Conservation (phyloP, 2,113 vertebrate genomes). For the Dasyurus viverrinus region DNA sequence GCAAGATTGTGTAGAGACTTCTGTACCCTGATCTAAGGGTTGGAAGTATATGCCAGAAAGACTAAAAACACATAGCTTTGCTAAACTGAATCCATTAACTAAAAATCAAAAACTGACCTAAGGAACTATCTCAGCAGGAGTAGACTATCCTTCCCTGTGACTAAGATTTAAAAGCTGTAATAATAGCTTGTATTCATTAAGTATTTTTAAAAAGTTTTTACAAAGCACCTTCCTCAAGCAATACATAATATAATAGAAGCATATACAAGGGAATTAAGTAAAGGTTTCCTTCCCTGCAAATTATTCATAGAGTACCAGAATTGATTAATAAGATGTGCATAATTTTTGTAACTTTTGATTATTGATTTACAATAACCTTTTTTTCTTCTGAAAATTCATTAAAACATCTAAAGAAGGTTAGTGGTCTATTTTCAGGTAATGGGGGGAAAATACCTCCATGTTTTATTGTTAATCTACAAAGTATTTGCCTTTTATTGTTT, state of each 20-base stretch:
- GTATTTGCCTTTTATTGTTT: background rate
- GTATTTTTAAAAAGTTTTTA: background rate
- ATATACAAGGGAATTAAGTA: background rate
- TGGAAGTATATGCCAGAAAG: background rate
- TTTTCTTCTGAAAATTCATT: background rate
- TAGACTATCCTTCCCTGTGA: background rate
- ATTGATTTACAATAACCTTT: background rate
- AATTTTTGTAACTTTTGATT: background rate
- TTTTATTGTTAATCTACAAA: background rate
- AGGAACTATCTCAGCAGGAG: background rate
- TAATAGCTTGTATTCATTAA: background rate
- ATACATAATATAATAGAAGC: background rate
- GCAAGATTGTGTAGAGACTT: background rate
- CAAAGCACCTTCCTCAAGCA: background rate
- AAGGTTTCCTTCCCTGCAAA: background rate
- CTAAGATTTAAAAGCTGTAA: background rate
- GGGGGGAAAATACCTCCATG: background rate
- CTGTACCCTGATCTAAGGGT: background rate
- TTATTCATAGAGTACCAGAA: background rate
- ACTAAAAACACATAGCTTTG: background rate
- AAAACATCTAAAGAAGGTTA: background rate
- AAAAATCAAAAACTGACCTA: background rate
- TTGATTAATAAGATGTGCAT: background rate
- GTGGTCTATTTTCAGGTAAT: background rate
- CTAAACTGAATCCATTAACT: background rate